These are phyloP conservation scores for Agrochola macilenta DNA, from an alignment of 2,888 invertebrate species.

Conservation along the genomic window DNA sequence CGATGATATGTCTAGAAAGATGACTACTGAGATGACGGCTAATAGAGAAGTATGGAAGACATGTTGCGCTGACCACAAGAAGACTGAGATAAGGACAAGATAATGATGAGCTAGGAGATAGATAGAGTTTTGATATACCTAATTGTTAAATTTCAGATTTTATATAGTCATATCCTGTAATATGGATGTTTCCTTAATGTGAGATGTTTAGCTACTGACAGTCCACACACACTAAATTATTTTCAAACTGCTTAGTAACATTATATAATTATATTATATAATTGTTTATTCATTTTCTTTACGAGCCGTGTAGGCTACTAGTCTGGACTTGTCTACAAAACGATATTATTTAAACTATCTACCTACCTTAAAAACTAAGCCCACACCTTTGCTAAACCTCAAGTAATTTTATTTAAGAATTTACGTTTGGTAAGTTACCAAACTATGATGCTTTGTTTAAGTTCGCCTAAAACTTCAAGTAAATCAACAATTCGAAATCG, in stretches of 20 bases:
- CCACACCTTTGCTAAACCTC: neutral
- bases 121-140: constrained; percentile 7
- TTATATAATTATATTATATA: neutral
- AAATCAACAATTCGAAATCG: neutral
- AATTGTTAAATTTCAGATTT: neutral
- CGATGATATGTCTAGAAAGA: neutral
- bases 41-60: neutral
- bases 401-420: neutral
- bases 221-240: neutral
- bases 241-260: constrained; percentile 4
- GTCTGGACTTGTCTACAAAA: neutral
- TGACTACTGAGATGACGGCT: neutral
- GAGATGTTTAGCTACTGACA: constrained; percentile 5
- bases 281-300: neutral
- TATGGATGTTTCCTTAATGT: neutral
- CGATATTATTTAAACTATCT: neutral
- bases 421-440: neutral
- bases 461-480: neutral
- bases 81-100: neutral
- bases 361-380: neutral
- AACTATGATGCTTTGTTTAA: neutral
- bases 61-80: neutral
- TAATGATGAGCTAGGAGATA: neutral
- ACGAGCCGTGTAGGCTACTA: neutral
- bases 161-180: neutral